Evolutionary conservation across 2,113 vertebrate genomes (phyloP).

Genomic region (Anolis sagrei): DNA sequence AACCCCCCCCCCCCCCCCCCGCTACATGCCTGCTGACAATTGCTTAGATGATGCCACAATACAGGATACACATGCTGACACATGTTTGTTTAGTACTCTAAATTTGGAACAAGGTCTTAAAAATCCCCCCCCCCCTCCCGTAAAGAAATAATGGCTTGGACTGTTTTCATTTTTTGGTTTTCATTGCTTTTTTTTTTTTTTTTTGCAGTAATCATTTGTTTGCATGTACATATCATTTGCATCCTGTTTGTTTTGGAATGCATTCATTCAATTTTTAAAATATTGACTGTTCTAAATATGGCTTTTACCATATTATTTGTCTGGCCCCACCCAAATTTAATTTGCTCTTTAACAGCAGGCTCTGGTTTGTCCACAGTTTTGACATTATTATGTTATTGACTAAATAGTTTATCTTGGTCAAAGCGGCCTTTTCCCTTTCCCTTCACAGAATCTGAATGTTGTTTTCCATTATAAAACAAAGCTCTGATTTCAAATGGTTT

Average conservation of each 20-base stretch:
- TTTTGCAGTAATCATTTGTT: constrained; percentile 47
- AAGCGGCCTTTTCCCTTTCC: constrained; percentile 21
- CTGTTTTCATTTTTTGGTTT: background rate
- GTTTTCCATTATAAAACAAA: constrained; percentile 33
- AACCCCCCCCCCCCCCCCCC: too few relatives aligned
- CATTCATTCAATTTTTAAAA: constrained; percentile 17
- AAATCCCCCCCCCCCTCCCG: constrained; percentile 40
- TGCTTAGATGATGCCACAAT: too few relatives aligned
- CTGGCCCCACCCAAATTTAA: constrained; percentile 14
- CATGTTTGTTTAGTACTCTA: too few relatives aligned
- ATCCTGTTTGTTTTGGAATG: constrained; percentile 36
- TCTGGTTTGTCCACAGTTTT: constrained; percentile 17
- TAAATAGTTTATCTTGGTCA: constrained; percentile 28
- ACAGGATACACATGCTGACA: too few relatives aligned
- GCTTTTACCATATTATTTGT: constrained; percentile 35
- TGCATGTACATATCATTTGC: constrained; percentile 42
- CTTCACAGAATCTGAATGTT: constrained; percentile 38
- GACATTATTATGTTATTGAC: background rate
- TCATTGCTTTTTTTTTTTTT: constrained; percentile 34
- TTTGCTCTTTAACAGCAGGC: background rate
- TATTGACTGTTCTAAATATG: constrained; percentile 26
- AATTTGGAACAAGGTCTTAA: constrained; percentile 3
- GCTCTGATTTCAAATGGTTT: constrained; percentile 38
- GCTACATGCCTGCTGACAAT: too few relatives aligned
- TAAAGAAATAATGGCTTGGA: constrained; percentile 32